Evolutionary conservation across 2,113 vertebrate species (phyloP).

Genomic region (Hyla sarda): DNA sequence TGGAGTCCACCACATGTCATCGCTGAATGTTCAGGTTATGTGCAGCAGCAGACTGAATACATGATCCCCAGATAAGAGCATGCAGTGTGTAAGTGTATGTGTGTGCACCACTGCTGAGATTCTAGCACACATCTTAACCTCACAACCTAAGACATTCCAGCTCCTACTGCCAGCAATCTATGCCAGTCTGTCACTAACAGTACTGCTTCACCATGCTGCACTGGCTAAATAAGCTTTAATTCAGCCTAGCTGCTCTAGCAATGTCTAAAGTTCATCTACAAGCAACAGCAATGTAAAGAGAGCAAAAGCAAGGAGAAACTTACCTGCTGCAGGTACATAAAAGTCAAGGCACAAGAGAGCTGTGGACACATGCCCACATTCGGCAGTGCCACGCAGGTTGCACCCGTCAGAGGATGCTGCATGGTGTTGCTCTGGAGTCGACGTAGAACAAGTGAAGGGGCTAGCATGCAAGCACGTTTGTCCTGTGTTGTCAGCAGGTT

Average conservation of each 20-base stretch:
- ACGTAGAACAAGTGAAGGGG: constrained; percentile 76
- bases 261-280: constrained; percentile 12
- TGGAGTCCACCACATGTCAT: neutral
- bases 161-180: neutral
- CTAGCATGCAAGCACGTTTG: constrained; percentile 76
- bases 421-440: constrained; percentile 81
- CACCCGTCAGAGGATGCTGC: constrained; percentile 94
- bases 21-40: neutral
- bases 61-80: constrained; percentile 19
- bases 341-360: constrained; percentile 97
- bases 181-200: constrained; percentile 23
- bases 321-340: constrained; percentile 99
- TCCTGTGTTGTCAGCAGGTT: constrained; percentile 71
- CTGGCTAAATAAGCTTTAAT: neutral
- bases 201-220: neutral
- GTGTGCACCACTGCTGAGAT: constrained; percentile 13
- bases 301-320: constrained; percentile 68
- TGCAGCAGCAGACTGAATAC: neutral
- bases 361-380: constrained; percentile 94
- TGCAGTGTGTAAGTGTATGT: neutral
- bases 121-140: constrained; percentile 29
- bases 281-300: constrained; percentile 5
- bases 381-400: constrained; percentile 94
- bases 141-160: constrained; percentile 37
- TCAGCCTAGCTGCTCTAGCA: neutral